Base-by-base conservation (phyloP, 2,888 invertebrate species). In the Andrena praecox region DNA sequence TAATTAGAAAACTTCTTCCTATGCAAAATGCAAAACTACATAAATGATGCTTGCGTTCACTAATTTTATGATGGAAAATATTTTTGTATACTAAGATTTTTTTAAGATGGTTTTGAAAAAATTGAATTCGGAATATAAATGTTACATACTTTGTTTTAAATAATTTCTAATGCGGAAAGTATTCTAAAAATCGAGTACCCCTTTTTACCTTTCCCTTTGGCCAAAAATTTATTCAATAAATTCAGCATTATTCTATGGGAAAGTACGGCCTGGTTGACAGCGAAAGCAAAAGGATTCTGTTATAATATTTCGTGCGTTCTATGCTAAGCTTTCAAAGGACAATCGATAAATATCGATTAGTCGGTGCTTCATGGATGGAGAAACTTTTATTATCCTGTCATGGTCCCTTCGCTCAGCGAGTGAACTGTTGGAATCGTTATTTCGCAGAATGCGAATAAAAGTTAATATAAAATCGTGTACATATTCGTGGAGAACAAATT, bases 281-380 rank as follows among this genome's bases (percentile, higher is more conserved):
- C 16, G 60, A 79, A 67, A 59, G 66, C 48, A 59, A 80, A 88
- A 85, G 82, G 86, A 88, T 83, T 81, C 85, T 27, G 24, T 24
- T 56, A 56, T 20, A 56, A 56, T 76, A 56, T 70, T 79, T 78
- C 76, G 75, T 77, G 74, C 81, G 86, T 88, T 76, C 76, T 82
- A 63, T 67, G 73, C 63, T 68, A 48, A 68, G 71, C 79, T 76
- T 75, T 73, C 73, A 71, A 72, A 70, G 75, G 74, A 52, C 79
- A 80, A 88, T 89, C 89, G 76, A 89, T 89, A 89, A 88, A 83
- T 89, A 89, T 89, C 86, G 89, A 89, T 89, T 87, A 73, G 78
- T 80, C 72, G 56, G 70, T 77, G 79, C 82, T 63, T 59, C 48
- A 83, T 75, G 77, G 76, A 83, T 74, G 72, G 64, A 80, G 77